Conservation (phyloP, 53 echinoderm and acorn worm genomes). For the Arbacia lixula region DNA sequence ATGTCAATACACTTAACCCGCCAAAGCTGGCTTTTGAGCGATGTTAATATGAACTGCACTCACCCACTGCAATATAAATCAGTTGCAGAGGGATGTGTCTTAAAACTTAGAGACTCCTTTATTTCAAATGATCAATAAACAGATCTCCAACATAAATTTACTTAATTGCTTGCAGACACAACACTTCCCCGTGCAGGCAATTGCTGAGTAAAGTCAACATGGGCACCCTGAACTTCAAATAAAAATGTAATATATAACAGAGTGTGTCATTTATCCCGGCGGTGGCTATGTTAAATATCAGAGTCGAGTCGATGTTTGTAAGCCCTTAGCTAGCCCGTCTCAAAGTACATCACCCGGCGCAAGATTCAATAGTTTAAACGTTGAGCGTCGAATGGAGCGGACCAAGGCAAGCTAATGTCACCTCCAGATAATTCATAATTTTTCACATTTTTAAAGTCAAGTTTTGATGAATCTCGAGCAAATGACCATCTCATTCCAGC, state of each 20-base stretch:
- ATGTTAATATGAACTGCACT: slow-evolving; percentile 53
- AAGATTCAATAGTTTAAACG: slow-evolving; percentile 11
- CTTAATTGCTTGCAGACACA: slow-evolving; percentile 74
- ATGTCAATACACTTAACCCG: slow-evolving; percentile 57
- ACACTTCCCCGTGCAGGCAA: slow-evolving; percentile 50
- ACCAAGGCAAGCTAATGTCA: too few relatives aligned
- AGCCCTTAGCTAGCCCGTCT: slow-evolving; percentile 32
- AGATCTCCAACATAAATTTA: slow-evolving; percentile 83
- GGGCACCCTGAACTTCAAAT: slow-evolving; percentile 92
- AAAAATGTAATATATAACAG: slow-evolving; percentile 99
- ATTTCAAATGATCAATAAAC: slow-evolving; percentile 79
- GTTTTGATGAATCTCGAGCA: too few relatives aligned
- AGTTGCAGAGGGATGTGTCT: slow-evolving; percentile 44
- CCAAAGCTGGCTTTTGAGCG: slow-evolving; percentile 43
- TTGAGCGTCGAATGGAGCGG: slow-evolving; percentile 38
- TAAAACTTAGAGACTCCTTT: slow-evolving; percentile 54
- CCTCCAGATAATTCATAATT: too few relatives aligned
- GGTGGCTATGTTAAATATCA: slow-evolving; percentile 58
- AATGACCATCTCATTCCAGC: too few relatives aligned
- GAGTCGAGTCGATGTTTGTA: slow-evolving; percentile 47
- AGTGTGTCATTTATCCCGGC: slow-evolving; percentile 67
- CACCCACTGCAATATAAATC: slow-evolving; percentile 36
- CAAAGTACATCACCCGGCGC: slow-evolving; percentile 40
- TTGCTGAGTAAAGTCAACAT: slow-evolving; percentile 80
- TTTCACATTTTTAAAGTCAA: too few relatives aligned